Percentiles rank a stretch among this genome's conserved stretches.
Evolutionary conservation across 1,140 invertebrate species (phyloP).

Genomic region (Trypoxylus dichotomus): DNA sequence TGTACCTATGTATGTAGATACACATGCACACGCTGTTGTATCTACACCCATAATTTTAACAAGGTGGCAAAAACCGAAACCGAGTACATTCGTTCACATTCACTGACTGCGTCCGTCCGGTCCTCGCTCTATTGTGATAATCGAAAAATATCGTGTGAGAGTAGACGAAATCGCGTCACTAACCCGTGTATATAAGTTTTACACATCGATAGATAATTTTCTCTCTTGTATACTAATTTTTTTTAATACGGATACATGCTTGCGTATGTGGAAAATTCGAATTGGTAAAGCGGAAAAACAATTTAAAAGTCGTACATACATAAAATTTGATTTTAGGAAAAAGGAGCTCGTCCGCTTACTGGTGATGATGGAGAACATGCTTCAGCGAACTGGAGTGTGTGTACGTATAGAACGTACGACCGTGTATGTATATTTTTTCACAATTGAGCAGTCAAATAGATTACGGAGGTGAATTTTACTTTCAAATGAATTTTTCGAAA

Average conservation of each 20-base stretch:
- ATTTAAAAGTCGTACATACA: constrained; percentile 25
- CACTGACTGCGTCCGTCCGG: constrained; percentile 4
- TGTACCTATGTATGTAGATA: neutral
- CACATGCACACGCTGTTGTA: neutral
- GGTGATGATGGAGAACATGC: constrained; percentile 4
- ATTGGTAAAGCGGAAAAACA: constrained; percentile 25
- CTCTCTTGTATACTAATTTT: constrained; percentile 11
- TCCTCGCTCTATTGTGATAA: constrained; percentile 1
- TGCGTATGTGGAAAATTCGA: constrained; percentile 25
- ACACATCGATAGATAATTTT: constrained; percentile 24
- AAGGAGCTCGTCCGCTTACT: neutral
- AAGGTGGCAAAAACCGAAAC: constrained; percentile 23
- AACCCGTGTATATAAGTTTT: constrained; percentile 13
- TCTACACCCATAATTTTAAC: neutral
- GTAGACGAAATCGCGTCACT: constrained; percentile 13
- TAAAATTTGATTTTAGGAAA: constrained; percentile 25
- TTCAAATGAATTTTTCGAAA: constrained; percentile 3
- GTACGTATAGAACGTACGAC: neutral
- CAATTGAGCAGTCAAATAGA: neutral
- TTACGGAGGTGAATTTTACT: constrained; percentile 15
- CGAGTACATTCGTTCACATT: constrained; percentile 1
- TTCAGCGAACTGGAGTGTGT: neutral
- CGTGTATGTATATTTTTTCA: constrained; percentile 9
- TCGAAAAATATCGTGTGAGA: constrained; percentile 18
- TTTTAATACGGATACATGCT: constrained; percentile 25